These are phyloP conservation scores for Podarcis raffonei DNA, from an alignment of 2,113 vertebrate genomes.

Conservation along the genomic window DNA sequence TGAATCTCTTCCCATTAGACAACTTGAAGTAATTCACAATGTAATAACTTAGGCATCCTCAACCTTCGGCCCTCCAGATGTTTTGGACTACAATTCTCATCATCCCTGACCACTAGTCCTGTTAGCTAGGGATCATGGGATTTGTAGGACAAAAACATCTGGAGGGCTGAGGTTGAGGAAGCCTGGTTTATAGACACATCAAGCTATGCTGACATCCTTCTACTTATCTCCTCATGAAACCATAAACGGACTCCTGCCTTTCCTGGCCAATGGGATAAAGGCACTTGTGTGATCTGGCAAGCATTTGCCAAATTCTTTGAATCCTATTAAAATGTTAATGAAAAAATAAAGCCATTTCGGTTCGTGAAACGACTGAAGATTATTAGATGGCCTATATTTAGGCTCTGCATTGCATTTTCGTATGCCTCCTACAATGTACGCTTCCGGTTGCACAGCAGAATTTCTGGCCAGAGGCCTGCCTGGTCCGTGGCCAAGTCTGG, in stretches of 20 bases:
- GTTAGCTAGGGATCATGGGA: no score
- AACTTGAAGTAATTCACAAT: no score
- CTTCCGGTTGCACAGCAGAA: background rate
- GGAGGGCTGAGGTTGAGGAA: no score
- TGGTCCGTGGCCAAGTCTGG: rapidly evolving
- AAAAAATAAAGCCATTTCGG: background rate
- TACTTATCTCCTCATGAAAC: background rate
- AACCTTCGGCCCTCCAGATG: no score
- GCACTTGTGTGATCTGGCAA: background rate
- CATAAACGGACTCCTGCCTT: background rate
- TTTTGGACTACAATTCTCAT: no score
- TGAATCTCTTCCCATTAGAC: no score
- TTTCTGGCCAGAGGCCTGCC: background rate
- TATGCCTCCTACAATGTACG: background rate
- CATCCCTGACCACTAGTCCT: no score
- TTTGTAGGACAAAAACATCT: no score
- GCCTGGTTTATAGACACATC: background rate
- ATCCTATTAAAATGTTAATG: background rate
- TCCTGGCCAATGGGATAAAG: background rate
- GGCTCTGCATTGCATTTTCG: background rate
- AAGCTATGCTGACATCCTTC: background rate
- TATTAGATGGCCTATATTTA: background rate
- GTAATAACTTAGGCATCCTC: no score
- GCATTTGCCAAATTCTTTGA: background rate
- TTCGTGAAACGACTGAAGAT: background rate